phyloP scores from a whole-genome alignment of 2,797 vertebrate genomes.

The Picus viridis region DNA sequence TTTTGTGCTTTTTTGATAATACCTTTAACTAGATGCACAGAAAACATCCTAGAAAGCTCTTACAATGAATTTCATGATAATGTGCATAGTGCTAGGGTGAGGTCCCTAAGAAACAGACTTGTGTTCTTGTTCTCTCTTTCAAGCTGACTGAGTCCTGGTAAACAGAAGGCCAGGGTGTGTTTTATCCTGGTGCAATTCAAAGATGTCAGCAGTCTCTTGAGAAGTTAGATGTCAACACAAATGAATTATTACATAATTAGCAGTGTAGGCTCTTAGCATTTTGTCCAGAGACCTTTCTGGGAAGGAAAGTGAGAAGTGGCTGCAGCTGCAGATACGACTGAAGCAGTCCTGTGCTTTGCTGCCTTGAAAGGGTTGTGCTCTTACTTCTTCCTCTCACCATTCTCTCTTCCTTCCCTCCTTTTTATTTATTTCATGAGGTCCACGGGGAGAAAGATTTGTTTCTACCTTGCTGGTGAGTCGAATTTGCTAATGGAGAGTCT shows the following conservation, averaged over 20 bases:
- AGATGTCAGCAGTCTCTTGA: not conserved
- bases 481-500: conserved; percentile 20
- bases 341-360: not conserved
- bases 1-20: not conserved
- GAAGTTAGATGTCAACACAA: not conserved
- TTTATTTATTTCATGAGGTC: not conserved
- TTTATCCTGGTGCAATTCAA: not conserved
- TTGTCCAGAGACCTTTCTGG: not conserved
- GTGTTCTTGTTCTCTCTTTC: not conserved
- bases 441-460: conserved; percentile 12
- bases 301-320: not conserved
- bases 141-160: not conserved
- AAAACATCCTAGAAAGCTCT: not conserved
- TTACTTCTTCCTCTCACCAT: not conserved
- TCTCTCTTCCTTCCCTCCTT: not conserved
- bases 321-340: not conserved
- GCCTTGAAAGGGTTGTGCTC: not conserved
- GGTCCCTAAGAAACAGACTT: not conserved
- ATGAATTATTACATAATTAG: not conserved
- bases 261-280: not conserved
- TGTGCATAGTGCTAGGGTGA: not conserved
- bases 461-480: not conserved
- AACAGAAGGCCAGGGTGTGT: not conserved
- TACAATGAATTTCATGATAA: not conserved
- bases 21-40: not conserved